These are phyloP conservation scores for Gymnoscelis rufifasciata DNA, from an alignment of 2,888 invertebrate genomes.

Conservation along the genomic window DNA sequence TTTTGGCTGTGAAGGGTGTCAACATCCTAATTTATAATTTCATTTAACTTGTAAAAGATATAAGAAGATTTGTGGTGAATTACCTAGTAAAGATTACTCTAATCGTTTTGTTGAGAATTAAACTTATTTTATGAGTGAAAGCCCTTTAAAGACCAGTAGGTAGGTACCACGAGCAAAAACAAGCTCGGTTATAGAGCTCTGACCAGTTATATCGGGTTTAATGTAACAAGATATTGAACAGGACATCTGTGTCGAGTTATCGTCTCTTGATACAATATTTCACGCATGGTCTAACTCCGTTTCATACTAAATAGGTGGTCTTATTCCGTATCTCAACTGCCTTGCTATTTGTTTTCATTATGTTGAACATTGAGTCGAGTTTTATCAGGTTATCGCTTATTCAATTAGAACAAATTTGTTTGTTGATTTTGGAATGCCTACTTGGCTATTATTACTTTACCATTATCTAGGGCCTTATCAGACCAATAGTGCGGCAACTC, in stretches of 20 bases:
- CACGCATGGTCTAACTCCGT: conserved; percentile 27
- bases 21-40: conserved; percentile 4
- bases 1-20: conserved; percentile 10
- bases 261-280: conserved; percentile 33
- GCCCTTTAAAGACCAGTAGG: conserved; percentile 32
- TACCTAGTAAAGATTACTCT: too few species aligned
- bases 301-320: conserved; percentile 21
- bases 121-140: conserved; percentile 29
- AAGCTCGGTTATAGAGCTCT: conserved; percentile 15
- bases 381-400: conserved; percentile 9
- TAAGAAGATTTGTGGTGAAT: too few species aligned
- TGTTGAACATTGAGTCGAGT: conserved; percentile 1
- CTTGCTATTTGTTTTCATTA: conserved; percentile 10
- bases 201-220: conserved; percentile 17
- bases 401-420: conserved; percentile 15
- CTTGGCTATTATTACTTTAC: conserved; percentile 5
- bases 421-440: conserved; percentile 16
- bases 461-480: not conserved
- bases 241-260: conserved; percentile 19
- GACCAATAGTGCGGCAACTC: conserved; percentile 31
- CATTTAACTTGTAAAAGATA: too few species aligned
- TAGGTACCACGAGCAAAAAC: conserved; percentile 8
- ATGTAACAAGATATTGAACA: conserved; percentile 23
- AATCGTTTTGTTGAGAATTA: too few species aligned
- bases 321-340: conserved; percentile 8